Evolutionary conservation across 2,113 vertebrate genomes (phyloP), one percentile per base, ranked within the genome.

Genomic region (Zapus hudsonius): DNA sequence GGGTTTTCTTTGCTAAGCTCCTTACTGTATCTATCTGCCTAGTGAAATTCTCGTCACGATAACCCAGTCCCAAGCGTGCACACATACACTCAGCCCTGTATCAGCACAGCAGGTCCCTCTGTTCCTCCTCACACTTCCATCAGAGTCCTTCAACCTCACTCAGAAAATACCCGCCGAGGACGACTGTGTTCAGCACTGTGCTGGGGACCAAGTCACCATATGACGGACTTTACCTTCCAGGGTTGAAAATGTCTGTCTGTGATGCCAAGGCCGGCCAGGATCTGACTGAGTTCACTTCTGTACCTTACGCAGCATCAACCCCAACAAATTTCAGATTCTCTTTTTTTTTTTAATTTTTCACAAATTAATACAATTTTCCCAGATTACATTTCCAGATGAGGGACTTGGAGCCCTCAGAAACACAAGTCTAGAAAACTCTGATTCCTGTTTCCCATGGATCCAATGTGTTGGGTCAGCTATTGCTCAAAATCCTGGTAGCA

Each of bases 381-480:
- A 76, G 64, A 29, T n/a, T 67, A 55, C 52, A 57, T 92, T 78
- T 84, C 27, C 40, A 82, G 38, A 66, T 80, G 73, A 44, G 33
- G 42, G 36, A 95, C 64, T 42, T 44, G 69, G 20, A 89, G 17
- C 94, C 42, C 25, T 33, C 63, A 90, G 61, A 66, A 8, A 73
- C 6, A 36, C 7, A 13, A 66, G 33, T 40, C 27, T 36, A 23
- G 29, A 20, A 66, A 29, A 10, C 33, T 57, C 33, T 84, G 52
- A 87, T 63, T 73, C 12, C 29, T 73, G 29, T 57, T 84, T 2
- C n/a, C 4, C 73, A 8, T 52, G 89, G 25, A 93, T 92, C 19
- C 38, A 85, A 87, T 55, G 7, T 61, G 69, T 61, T 84, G 63
- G 20, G 38, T 94, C 40, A 90, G 82, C 31, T 73, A 64, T 82